phyloP scores from a whole-genome alignment of 2,797 vertebrate genomes.

The Myotis daubentonii region DNA sequence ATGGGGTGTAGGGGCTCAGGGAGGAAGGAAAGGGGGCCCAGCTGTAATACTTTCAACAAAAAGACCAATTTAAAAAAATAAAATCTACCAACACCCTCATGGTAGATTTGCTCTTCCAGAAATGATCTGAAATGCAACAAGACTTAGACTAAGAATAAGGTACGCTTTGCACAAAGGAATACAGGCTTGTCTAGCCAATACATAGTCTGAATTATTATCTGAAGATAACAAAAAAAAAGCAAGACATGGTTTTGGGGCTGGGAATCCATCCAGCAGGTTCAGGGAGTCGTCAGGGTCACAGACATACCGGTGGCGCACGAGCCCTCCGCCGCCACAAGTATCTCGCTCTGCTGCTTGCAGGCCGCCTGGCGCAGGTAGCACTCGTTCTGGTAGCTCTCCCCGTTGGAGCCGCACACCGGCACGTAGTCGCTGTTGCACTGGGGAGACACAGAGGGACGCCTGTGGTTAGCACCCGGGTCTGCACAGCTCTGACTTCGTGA shows the following conservation, averaged over 20 bases:
- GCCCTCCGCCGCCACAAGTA: slow-evolving; percentile 95
- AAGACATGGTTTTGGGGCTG: not conserved
- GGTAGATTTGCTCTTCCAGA: slow-evolving; percentile 11
- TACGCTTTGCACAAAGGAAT: not conserved
- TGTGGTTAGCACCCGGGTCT: not conserved
- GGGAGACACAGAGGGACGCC: not conserved
- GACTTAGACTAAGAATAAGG: not conserved
- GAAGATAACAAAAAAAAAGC: not conserved
- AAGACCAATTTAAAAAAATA: not conserved
- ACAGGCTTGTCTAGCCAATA: not conserved
- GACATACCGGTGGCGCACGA: slow-evolving; percentile 95
- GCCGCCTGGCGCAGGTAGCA: slow-evolving; percentile 97
- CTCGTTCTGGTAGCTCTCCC: slow-evolving; percentile 98
- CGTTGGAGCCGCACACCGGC: slow-evolving; percentile 98
- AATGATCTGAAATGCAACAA: slow-evolving; percentile 13
- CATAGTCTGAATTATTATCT: not conserved
- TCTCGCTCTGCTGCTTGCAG: slow-evolving; percentile 98
- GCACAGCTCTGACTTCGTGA: not conserved
- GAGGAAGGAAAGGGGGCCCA: too few relatives aligned
- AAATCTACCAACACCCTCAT: not conserved
- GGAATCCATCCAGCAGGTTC: not conserved
- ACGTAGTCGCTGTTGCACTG: slow-evolving; percentile 99
- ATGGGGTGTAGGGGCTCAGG: too few relatives aligned
- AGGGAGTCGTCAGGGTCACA: fast-evolving
- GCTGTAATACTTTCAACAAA: too few relatives aligned